Base-by-base conservation (phyloP, 2,113 vertebrate species). In the Chaetodon trifascialis region DNA sequence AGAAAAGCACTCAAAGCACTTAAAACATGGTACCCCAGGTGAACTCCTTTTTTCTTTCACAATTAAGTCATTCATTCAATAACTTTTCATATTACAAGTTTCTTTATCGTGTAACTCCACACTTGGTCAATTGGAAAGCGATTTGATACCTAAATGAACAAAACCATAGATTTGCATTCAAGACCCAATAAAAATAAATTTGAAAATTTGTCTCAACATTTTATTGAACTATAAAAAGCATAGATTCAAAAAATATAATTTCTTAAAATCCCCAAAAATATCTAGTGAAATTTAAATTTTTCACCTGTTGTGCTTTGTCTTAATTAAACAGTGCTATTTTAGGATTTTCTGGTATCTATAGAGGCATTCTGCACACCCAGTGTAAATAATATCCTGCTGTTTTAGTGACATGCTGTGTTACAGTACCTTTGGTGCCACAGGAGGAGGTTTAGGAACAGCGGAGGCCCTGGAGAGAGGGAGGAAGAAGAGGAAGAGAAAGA, bases 361-460 rank as follows among this genome's bases (percentile, higher is more conserved):
- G 65, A 46, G 4, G 46, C 81, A 38, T 56, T n/a, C n/a, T 8
- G 19, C 72, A 15, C 23, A 40, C 3, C 49, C 14, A 30, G 14
- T 60, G 38, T 51, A 3, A 11, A 49, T 49, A 46, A 34, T 59
- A 54, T 86, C 68, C 10, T 63, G 67, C 49, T 40, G 23, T 76
- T 49, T 63, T 36, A 58, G 14, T 60, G 62, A 84, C 66, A 79
- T 84, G 73, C 56, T 30, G 5, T 5, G 59, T 46, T 40, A 88
- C 94, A 91, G 67, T 94, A 99, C 98, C 97, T 97, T 97, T 67
- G 94, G 91, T 82, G 95, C 84, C 42, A 95, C 94, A 72, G 96
- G 95, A 2, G 96, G 95, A 76, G 97, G 93, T 90, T 97, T 98
- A 7, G 94, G 68, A 80, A 89, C 69, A 85, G 94, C 91, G 80